Conservation (phyloP, 1,140 invertebrate genomes). For the Microplitis demolitor region DNA sequence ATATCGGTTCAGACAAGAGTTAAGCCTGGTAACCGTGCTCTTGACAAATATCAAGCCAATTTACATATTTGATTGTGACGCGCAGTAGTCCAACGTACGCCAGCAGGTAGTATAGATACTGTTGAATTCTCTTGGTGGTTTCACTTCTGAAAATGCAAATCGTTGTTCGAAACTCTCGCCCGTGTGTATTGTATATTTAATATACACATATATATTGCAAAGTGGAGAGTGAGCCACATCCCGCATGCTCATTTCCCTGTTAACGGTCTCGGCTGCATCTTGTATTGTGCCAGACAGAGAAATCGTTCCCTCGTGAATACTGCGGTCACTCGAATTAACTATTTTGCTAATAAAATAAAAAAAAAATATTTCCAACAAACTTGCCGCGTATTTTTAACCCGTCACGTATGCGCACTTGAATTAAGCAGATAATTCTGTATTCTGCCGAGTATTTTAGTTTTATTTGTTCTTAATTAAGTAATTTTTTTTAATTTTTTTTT, state of each 20-base stretch:
- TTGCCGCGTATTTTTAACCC: neutral
- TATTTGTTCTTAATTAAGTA: too few relatives aligned
- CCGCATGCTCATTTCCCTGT: slow-evolving; percentile 4
- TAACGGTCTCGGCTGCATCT: slow-evolving; percentile 14
- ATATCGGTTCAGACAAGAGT: slow-evolving; percentile 12
- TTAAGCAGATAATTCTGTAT: too few relatives aligned
- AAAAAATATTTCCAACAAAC: neutral
- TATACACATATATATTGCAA: neutral
- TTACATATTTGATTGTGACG: slow-evolving; percentile 55
- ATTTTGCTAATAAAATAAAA: neutral
- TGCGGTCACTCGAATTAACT: slow-evolving; percentile 18
- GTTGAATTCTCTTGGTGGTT: slow-evolving; percentile 38
- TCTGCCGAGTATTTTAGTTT: too few relatives aligned
- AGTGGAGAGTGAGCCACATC: neutral
- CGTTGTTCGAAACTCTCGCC: neutral
- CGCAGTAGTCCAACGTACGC: neutral
- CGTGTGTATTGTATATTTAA: too few relatives aligned
- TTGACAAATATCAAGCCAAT: slow-evolving; percentile 45
- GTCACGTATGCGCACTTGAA: neutral
- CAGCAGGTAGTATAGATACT: too few relatives aligned
- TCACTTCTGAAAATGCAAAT: slow-evolving; percentile 40
- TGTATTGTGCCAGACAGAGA: slow-evolving; percentile 17
- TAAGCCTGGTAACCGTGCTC: slow-evolving; percentile 23
- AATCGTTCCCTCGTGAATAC: slow-evolving; percentile 31
- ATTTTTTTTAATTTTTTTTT: too few relatives aligned